Conservation (phyloP, 2,113 vertebrate species). For the human (Homo sapiens) region GRCh38 chr5:16849001-16849500, state of each 20-base stretch:
- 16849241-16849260: background rate
- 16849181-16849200: background rate
- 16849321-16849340: background rate
- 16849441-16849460: background rate
- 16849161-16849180: background rate
- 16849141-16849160: background rate
- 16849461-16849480: background rate
- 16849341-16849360: background rate
- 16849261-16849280: no score
- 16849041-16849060: no score
- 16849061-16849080: no score
- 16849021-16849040: no score
- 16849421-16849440: background rate
- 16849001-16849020: no score
- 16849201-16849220: background rate
- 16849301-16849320: conserved; percentile 30
- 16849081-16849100: no score
- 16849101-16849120: no score
- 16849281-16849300: background rate
- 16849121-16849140: background rate
- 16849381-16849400: background rate
- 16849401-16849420: background rate
- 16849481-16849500: background rate
- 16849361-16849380: background rate
- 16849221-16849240: background rate